Percentiles rank a stretch among this genome's conserved stretches.
phyloP scores from a whole-genome alignment of 1,140 invertebrate genomes.

The Ostrea edulis region DNA sequence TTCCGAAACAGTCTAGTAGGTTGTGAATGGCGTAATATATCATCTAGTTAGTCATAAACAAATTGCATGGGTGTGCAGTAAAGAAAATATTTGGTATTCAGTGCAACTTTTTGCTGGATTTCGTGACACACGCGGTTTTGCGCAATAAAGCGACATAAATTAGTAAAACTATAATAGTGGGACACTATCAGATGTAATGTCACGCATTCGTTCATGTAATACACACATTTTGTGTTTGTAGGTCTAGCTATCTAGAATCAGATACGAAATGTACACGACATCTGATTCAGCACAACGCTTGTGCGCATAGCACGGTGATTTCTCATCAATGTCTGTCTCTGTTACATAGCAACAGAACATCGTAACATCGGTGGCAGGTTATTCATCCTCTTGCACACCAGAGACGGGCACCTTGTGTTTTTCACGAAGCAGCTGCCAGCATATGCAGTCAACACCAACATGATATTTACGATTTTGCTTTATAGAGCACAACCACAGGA shows the following conservation, averaged over 20 bases:
- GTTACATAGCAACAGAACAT: slow-evolving; percentile 3
- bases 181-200: neutral
- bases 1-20: neutral
- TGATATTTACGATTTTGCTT: neutral
- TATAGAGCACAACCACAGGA: neutral
- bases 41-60: neutral
- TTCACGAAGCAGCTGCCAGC: neutral
- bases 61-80: neutral
- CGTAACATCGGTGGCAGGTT: neutral
- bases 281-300: neutral
- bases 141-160: neutral
- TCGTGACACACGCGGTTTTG: neutral
- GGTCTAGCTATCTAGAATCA: neutral
- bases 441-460: neutral
- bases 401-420: neutral
- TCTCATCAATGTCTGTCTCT: neutral
- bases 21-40: neutral
- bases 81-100: too few species aligned
- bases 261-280: neutral
- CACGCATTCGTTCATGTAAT: neutral
- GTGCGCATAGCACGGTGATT: too few species aligned
- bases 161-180: neutral
- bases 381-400: neutral
- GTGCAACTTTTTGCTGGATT: too few species aligned
- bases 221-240: neutral